Conservation (phyloP, 2,797 vertebrate genomes). For the Diceros bicornis region DNA sequence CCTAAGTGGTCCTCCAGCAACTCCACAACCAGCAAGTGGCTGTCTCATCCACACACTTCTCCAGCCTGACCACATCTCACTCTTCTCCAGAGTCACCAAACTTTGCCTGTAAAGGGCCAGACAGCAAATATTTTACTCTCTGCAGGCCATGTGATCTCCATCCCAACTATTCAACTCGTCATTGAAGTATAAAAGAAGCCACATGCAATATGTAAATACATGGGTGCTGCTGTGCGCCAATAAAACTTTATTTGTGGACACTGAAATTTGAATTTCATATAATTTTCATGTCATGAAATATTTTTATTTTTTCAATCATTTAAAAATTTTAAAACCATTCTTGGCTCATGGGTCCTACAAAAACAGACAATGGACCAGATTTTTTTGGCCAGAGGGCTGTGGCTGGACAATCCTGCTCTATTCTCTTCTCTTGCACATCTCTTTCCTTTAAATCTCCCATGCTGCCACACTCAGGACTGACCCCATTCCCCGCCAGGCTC, state of each 20-base stretch:
- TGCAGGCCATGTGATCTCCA: not conserved
- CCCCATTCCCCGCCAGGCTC: not conserved
- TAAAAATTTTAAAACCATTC: not conserved
- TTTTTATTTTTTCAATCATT: not conserved
- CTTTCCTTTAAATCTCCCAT: not conserved
- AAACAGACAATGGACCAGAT: not conserved
- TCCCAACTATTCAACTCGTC: not conserved
- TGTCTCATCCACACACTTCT: not conserved
- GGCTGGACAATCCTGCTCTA: not conserved
- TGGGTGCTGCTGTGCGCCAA: not conserved
- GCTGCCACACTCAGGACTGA: not conserved
- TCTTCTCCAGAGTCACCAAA: not conserved
- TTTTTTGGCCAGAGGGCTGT: not conserved
- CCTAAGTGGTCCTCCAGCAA: not conserved
- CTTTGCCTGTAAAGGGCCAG: not conserved
- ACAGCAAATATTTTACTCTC: not conserved
- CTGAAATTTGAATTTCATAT: not conserved
- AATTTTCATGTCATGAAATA: slow-evolving; percentile 27
- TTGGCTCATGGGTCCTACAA: not conserved
- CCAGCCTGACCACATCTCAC: not conserved
- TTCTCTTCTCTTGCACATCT: not conserved
- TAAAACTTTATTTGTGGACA: not conserved
- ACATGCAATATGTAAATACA: not conserved
- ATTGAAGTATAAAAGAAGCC: not conserved
- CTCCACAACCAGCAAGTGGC: not conserved